These are phyloP conservation scores for Agriopis leucophaearia DNA, from an alignment of 2,888 invertebrate species.

Conservation along the genomic window DNA sequence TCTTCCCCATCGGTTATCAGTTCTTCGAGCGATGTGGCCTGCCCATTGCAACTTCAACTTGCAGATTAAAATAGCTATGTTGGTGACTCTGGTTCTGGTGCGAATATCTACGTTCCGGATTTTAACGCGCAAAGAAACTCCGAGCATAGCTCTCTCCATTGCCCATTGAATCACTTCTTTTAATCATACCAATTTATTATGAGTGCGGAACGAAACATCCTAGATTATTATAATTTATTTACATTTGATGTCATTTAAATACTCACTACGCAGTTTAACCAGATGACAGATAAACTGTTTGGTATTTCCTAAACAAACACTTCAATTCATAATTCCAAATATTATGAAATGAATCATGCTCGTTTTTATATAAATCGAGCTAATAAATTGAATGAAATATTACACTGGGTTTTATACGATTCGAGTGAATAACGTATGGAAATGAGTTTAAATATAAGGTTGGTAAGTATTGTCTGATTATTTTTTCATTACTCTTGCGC, in stretches of 20 bases:
- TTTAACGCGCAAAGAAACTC: no score
- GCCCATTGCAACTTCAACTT: no score
- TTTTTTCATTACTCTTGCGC: no score
- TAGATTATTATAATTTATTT: background rate
- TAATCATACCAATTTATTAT: background rate
- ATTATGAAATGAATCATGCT: slow-evolving; percentile 7
- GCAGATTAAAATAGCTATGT: no score
- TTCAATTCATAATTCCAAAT: slow-evolving; percentile 14
- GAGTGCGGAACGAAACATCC: background rate
- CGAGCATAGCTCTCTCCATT: no score
- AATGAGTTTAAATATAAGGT: background rate
- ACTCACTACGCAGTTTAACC: slow-evolving; percentile 5
- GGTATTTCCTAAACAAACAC: slow-evolving; percentile 23
- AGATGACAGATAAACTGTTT: slow-evolving; percentile 12
- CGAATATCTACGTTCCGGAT: no score
- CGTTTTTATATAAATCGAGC: background rate
- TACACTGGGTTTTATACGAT: background rate
- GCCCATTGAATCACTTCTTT: no score
- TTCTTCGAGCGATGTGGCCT: no score
- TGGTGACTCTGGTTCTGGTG: no score
- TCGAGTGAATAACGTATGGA: background rate
- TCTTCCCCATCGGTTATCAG: no score
- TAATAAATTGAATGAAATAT: background rate
- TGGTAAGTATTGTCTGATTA: background rate
- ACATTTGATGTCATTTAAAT: slow-evolving; percentile 5